Conservation (phyloP, 2,113 vertebrate genomes). For the Bucco capensis region DNA sequence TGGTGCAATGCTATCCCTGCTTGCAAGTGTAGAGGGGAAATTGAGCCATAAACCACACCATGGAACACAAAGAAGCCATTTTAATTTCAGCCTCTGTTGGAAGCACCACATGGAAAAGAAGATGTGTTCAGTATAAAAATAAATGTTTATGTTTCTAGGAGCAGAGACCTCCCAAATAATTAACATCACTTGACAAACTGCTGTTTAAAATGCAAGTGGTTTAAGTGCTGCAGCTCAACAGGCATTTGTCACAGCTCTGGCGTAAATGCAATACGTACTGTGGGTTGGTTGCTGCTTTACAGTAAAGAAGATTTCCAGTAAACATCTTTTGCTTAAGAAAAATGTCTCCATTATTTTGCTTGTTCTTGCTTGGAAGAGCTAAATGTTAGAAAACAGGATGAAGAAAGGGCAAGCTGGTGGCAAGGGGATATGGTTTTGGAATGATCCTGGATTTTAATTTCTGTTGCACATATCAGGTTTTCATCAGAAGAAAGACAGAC, state of each 20-base stretch:
- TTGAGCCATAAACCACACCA: background rate
- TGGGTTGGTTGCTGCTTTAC: background rate
- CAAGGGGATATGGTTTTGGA: background rate
- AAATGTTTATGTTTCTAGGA: slow-evolving; percentile 44
- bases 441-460: background rate
- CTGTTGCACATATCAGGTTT: background rate
- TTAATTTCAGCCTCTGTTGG: slow-evolving; percentile 23
- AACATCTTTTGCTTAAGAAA: background rate
- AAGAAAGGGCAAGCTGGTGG: background rate
- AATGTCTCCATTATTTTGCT: background rate
- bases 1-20: accelerated
- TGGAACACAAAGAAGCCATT: background rate
- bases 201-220: slow-evolving; percentile 55
- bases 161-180: slow-evolving; percentile 47
- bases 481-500: background rate
- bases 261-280: accelerated
- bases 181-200: slow-evolving; percentile 45
- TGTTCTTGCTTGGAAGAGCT: background rate
- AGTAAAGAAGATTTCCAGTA: background rate
- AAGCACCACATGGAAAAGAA: slow-evolving; percentile 25
- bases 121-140: slow-evolving; percentile 25
- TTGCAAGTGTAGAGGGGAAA: background rate
- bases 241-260: slow-evolving; percentile 20
- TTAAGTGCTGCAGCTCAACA: slow-evolving; percentile 30
- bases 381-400: background rate